Conservation (phyloP, 2,797 vertebrate genomes). For the Hapalemur alaotrensis region DNA sequence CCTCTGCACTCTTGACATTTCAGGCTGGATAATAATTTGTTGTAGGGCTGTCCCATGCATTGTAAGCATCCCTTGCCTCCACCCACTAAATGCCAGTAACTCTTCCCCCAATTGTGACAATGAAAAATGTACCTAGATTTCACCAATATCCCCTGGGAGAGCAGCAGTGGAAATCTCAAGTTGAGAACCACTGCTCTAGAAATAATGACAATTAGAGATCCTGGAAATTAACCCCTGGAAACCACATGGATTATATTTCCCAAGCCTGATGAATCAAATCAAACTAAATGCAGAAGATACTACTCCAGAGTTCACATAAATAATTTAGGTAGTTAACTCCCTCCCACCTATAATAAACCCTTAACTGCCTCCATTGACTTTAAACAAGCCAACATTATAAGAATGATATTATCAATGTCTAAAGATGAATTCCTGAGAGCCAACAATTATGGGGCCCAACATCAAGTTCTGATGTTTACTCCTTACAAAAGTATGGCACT, state of each 20-base stretch:
- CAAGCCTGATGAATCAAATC: neutral
- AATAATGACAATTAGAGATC: conserved; percentile 21
- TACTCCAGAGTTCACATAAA: neutral
- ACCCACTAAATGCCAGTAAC: neutral
- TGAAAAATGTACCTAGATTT: neutral
- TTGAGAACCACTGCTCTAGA: conserved; percentile 7
- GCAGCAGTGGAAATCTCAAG: neutral
- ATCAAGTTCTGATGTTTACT: neutral
- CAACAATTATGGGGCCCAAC: neutral
- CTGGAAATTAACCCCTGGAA: neutral
- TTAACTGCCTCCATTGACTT: neutral
- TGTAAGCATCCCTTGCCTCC: neutral
- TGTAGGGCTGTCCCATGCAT: neutral
- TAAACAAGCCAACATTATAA: conserved; percentile 4
- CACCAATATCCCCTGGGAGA: neutral
- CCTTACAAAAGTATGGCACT: neutral
- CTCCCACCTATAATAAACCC: neutral
- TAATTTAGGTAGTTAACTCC: neutral
- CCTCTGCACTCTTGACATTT: neutral
- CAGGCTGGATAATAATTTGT: neutral
- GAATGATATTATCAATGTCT: neutral
- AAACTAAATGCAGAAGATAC: neutral
- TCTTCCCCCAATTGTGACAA: conserved; percentile 6
- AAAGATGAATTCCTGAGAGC: neutral
- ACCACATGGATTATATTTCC: neutral